phyloP scores from a whole-genome alignment of 2,888 invertebrate species.

The Drosophila neoperkinsi region DNA sequence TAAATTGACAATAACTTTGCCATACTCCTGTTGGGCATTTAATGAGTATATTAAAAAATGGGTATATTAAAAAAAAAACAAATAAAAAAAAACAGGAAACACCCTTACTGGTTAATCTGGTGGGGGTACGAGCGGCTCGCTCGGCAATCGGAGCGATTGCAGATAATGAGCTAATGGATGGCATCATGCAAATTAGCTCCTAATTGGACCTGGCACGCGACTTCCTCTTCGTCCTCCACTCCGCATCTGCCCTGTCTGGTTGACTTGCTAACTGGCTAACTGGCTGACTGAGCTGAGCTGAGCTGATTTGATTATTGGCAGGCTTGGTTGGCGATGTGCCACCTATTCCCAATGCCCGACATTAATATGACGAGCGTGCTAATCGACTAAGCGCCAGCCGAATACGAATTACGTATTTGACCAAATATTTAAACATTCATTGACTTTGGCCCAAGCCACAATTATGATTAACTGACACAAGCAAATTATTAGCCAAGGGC shows the following conservation, averaged over 20 bases:
- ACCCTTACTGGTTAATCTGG: neutral
- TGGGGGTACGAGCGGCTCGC: neutral
- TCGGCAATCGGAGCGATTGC: slow-evolving; percentile 37
- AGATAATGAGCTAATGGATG: slow-evolving; percentile 59
- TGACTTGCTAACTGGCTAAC: slow-evolving; percentile 21
- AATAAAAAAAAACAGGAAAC: neutral
- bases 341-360: slow-evolving; percentile 8
- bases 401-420: slow-evolving; percentile 33
- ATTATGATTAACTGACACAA: slow-evolving; percentile 44
- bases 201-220: slow-evolving; percentile 67
- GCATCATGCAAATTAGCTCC: slow-evolving; percentile 71
- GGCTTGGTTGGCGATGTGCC: neutral
- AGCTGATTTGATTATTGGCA: slow-evolving; percentile 62
- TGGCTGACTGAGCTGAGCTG: slow-evolving; percentile 37
- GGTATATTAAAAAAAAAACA: neutral
- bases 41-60: neutral
- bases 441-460: slow-evolving; percentile 10
- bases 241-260: neutral
- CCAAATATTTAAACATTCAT: slow-evolving; percentile 16
- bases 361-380: slow-evolving; percentile 40
- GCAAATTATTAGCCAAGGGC: slow-evolving; percentile 13
- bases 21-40: neutral
- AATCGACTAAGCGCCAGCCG: slow-evolving; percentile 36
- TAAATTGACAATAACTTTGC: neutral
- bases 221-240: neutral